Evolutionary conservation across 1,140 invertebrate species (phyloP), one percentile per base, ranked within the genome.

Genomic region (Aradophagus sp.): DNA sequence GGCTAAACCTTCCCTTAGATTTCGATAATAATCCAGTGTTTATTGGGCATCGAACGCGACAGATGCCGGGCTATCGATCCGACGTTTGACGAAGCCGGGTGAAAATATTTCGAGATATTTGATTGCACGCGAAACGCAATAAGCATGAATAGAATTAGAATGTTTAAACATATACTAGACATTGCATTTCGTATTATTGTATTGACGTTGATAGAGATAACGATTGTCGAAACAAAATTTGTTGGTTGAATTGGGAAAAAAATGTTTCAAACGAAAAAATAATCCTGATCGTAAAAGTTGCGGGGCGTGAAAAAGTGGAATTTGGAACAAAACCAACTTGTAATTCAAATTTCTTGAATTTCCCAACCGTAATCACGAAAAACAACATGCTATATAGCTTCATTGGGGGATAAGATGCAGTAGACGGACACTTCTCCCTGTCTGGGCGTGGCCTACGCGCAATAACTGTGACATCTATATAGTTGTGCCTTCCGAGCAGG

Each of bases 391-490:
- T 13, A 34, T 12, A 19, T 23, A 8, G 20, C 7, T 3, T 14
- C 15, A 14, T 11, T 32, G 36, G 58, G 38, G 44, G 35, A 11
- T 62, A 27, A 44, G 19, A 44, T 10, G 35, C 47, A 29, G 35
- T 36, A 23, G 23, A 26, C 20, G 45, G 41, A 19, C 34, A 45
- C 27, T 36, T 53, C 34, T 35, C 48, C 47, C 32, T 23, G 38
- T 5, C 23, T 36, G 10, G 59, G 59, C 48, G 59, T 52, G 59
- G 59, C 32, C 53, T 53, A 63, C 39, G 23, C 19, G 19, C 39
- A 31, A 45, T 47, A 45, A 53, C 39, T 63, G 48, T 53, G 59
- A 63, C 59, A 53, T 63, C 59, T 63, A 35, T 63, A 53, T 63
- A 62, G 20, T n/a, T 13, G 16, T 36, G 27, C 23, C 23, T 47